Conservation (phyloP, 1,140 invertebrate species). For the Lucilia cuprina region DNA sequence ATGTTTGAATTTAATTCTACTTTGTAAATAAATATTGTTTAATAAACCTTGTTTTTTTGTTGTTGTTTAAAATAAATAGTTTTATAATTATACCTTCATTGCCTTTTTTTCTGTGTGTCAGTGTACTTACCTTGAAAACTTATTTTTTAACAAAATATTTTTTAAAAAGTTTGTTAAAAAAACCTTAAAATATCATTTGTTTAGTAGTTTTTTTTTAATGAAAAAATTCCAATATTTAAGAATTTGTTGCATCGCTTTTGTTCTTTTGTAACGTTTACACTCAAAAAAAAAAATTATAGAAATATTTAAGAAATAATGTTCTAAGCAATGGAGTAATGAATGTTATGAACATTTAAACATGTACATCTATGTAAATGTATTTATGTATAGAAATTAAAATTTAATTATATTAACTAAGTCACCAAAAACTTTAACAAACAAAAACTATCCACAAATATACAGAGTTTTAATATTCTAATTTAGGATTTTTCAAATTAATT, state of each 20-base stretch:
- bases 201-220: background rate
- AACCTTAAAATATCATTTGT: background rate
- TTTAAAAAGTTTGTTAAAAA: background rate
- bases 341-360: background rate
- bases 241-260: background rate
- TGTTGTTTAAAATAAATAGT: background rate
- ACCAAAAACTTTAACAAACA: no score
- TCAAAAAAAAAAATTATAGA: background rate
- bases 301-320: background rate
- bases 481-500: no score
- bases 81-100: background rate
- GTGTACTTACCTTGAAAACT: background rate
- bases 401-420: background rate
- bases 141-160: background rate
- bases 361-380: slow-evolving; percentile 11
- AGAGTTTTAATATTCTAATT: no score
- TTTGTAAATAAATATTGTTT: background rate
- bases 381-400: background rate
- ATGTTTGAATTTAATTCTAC: background rate
- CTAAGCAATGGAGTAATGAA: background rate
- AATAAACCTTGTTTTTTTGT: background rate
- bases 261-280: background rate
- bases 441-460: no score
- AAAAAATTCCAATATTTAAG: background rate
- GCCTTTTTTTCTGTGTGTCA: background rate